A percentile compares a stretch with the other conserved stretches of the same genome.
Evolutionary conservation across 2,113 vertebrate species (phyloP).

Genomic region (Dolichallabes microphthalmus): DNA sequence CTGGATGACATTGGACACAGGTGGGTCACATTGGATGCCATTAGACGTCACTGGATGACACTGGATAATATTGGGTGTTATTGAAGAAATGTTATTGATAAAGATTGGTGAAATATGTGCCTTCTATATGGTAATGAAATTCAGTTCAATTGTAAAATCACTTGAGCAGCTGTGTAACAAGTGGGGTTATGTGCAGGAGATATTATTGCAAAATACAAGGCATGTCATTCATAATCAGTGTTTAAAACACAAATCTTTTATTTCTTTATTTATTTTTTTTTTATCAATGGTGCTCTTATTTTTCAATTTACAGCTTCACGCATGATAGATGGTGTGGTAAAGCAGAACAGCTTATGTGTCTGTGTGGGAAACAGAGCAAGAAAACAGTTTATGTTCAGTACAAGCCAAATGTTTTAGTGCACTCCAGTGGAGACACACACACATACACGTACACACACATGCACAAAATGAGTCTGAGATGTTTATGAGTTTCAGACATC

Average conservation of each 20-base stretch:
- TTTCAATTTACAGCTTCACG: neutral
- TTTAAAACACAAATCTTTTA: neutral
- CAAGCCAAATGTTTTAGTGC: slow-evolving; percentile 1
- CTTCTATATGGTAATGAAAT: neutral
- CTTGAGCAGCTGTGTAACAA: neutral
- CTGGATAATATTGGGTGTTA: neutral
- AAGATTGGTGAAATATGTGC: neutral
- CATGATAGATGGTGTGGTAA: neutral
- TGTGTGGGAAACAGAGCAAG: slow-evolving; percentile 3
- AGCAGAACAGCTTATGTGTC: neutral
- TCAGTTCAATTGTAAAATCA: neutral
- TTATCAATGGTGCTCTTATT: neutral
- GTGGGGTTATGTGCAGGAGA: neutral
- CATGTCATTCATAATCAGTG: neutral
- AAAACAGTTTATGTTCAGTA: neutral
- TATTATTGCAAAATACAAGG: neutral
- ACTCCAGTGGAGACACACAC: neutral
- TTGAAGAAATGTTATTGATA: neutral
- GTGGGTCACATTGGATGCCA: too few relatives aligned
- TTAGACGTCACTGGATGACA: too few relatives aligned
- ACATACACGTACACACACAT: neutral
- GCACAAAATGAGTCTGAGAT: slow-evolving; percentile 48
- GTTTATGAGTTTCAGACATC: slow-evolving; percentile 53
- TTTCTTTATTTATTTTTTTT: neutral
- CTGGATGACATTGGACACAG: neutral